These are phyloP conservation scores for Trichonephila clavipes DNA, from an alignment of 1,140 invertebrate genomes.

Conservation along the genomic window DNA sequence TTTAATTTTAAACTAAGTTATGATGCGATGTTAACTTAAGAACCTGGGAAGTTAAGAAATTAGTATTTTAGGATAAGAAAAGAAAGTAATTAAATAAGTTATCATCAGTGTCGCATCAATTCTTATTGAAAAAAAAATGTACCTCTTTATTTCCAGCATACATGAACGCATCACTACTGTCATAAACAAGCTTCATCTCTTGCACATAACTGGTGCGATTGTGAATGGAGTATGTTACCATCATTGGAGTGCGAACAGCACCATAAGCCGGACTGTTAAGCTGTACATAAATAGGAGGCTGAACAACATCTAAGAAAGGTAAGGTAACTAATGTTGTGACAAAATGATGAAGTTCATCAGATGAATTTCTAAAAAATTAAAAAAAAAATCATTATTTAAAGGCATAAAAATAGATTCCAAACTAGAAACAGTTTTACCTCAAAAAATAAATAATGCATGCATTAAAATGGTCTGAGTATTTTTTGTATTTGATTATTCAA, in stretches of 20 bases:
- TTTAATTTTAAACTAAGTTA: too few relatives aligned
- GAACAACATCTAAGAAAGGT: slow-evolving; percentile 82
- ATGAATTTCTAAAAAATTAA: slow-evolving; percentile 40
- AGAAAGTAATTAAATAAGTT: too few relatives aligned
- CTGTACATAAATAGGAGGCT: slow-evolving; percentile 87
- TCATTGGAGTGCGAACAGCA: slow-evolving; percentile 84
- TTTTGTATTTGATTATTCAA: too few relatives aligned
- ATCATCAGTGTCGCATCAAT: too few relatives aligned
- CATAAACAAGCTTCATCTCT: slow-evolving; percentile 88
- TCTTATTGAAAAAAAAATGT: slow-evolving; percentile 47
- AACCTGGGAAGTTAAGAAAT: too few relatives aligned
- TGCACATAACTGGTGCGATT: slow-evolving; percentile 88
- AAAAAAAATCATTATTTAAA: not conserved
- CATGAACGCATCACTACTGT: slow-evolving; percentile 93
- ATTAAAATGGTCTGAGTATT: too few relatives aligned
- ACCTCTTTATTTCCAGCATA: slow-evolving; percentile 94
- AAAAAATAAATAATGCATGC: too few relatives aligned
- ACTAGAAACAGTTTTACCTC: too few relatives aligned
- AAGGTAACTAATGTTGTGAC: slow-evolving; percentile 53
- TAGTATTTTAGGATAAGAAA: too few relatives aligned
- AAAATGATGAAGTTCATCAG: slow-evolving; percentile 9
- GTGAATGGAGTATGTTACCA: slow-evolving; percentile 86
- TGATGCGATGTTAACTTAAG: too few relatives aligned
- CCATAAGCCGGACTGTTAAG: slow-evolving; percentile 88
- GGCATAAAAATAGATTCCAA: too few relatives aligned